Conservation (phyloP, 2,113 vertebrate genomes). For the Phasianus colchicus region DNA sequence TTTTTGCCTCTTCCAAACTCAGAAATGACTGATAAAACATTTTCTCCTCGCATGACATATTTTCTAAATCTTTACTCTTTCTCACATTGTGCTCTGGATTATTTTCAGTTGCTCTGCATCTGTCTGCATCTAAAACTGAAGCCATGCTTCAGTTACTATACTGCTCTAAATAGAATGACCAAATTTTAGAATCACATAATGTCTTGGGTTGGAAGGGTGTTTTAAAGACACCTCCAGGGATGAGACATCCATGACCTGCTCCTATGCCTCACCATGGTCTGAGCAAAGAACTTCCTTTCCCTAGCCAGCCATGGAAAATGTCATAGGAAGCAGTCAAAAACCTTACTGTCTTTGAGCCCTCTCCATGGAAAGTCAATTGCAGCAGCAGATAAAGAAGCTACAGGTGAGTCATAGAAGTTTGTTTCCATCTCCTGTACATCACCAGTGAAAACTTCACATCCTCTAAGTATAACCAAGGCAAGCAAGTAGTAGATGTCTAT, state of each 20-base stretch:
- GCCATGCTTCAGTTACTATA: not conserved
- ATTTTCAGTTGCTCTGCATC: not conserved
- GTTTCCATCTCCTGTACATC: not conserved
- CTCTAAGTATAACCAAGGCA: not conserved
- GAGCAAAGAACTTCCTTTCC: not conserved
- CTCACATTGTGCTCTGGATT: not conserved
- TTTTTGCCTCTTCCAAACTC: not conserved
- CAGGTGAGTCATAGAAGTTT: not conserved
- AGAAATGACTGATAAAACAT: not conserved
- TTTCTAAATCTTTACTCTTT: not conserved
- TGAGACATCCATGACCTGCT: not conserved
- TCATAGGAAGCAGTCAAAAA: not conserved
- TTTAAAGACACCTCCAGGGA: not conserved
- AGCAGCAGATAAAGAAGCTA: not conserved
- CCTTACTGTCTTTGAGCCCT: not conserved
- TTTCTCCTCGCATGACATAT: not conserved
- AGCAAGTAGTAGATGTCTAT: not conserved
- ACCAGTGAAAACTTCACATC: not conserved
- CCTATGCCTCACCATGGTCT: not conserved
- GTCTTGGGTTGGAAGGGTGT: not conserved
- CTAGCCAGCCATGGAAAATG: not conserved
- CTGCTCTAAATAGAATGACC: not conserved
- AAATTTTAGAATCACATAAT: not conserved
- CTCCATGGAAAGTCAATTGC: not conserved
- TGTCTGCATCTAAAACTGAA: not conserved